Percentiles rank a stretch among this genome's conserved stretches.
phyloP scores from a whole-genome alignment of 1,140 invertebrate genomes.

The Gryllus bimaculatus region DNA sequence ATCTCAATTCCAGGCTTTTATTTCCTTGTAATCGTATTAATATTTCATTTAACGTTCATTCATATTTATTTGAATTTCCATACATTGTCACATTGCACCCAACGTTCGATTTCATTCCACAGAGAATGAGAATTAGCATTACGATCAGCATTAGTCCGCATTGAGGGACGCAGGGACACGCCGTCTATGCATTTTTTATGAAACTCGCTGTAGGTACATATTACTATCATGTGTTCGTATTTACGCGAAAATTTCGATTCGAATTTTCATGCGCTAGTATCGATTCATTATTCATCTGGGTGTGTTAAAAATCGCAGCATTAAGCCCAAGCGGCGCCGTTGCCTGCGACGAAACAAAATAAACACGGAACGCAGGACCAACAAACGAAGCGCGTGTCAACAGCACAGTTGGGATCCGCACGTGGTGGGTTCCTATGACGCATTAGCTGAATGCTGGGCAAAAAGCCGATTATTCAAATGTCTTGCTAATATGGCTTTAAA shows the following conservation, averaged over 20 bases:
- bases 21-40: neutral
- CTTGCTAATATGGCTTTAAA: no score
- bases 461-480: no score
- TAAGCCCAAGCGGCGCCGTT: no score
- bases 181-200: neutral
- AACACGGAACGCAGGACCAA: no score
- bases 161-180: neutral
- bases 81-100: neutral
- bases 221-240: neutral
- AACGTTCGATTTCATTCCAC: neutral
- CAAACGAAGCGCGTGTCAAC: no score
- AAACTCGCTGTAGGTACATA: neutral
- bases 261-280: neutral
- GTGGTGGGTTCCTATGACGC: no score
- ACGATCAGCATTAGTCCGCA: neutral
- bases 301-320: neutral
- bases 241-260: neutral
- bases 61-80: conserved; percentile 6
- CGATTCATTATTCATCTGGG: neutral
- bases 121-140: neutral
- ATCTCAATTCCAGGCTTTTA: neutral
- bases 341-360: no score
- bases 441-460: no score
- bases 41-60: conserved; percentile 6
- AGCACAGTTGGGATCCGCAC: no score